These are phyloP conservation scores for Phenganax marumi DNA, from an alignment of 92 coral and sea anemone species.

Conservation along the genomic window DNA sequence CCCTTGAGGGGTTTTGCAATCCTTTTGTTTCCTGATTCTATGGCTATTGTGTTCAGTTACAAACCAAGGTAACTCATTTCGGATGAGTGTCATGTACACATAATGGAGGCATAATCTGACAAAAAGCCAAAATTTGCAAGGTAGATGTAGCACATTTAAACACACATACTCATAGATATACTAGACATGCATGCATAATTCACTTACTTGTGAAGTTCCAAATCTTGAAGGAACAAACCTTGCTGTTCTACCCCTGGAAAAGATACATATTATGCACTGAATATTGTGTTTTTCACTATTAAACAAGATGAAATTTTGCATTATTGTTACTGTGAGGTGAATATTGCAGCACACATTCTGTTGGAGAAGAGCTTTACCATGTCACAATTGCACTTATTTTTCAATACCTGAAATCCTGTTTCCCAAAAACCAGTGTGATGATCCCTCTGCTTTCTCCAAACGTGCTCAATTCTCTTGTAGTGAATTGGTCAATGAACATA, in stretches of 20 bases:
- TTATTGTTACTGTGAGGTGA: neutral
- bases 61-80: slow-evolving; percentile 36
- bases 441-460: slow-evolving; percentile 52
- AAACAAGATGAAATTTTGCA: neutral
- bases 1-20: slow-evolving; percentile 51
- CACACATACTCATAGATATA: neutral
- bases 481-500: neutral
- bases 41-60: slow-evolving; percentile 52
- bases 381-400: neutral
- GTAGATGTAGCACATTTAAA: neutral
- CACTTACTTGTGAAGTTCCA: neutral
- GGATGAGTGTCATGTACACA: slow-evolving; percentile 48
- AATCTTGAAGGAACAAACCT: slow-evolving; percentile 2
- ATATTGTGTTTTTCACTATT: neutral
- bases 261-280: neutral
- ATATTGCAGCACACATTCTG: too few species aligned
- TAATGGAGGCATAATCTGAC: slow-evolving; percentile 40
- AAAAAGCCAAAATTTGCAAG: neutral
- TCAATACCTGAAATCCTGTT: slow-evolving; percentile 35
- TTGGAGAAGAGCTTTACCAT: too few species aligned
- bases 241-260: slow-evolving; percentile 8
- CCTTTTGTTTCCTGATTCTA: slow-evolving; percentile 50
- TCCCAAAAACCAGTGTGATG: slow-evolving; percentile 54
- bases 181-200: neutral
- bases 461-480: slow-evolving; percentile 48